Base-by-base conservation (phyloP, 1,140 invertebrate species). In the Amyelois transitella region DNA sequence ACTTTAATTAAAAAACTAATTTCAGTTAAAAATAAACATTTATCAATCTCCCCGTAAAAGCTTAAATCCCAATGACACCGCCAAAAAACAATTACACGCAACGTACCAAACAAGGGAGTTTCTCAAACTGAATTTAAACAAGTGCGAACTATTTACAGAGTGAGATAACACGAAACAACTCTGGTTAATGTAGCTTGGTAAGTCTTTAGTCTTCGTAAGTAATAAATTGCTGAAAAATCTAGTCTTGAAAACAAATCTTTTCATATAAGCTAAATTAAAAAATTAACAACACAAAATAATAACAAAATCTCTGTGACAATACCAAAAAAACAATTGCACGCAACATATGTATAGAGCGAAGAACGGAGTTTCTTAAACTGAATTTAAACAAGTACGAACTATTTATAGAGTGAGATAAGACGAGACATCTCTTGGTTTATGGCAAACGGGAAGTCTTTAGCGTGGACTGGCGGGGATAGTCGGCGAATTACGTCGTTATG, bases 351-450 rank as follows among this genome's bases (percentile, higher is more conserved):
- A 14, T n/a, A n/a, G n/a, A n/a, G 32, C 32, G 32, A 14, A 38
- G n/a, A 14, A 12, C 32, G 17, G 17, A 38, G 32, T 38, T 38
- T 38, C 32, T 38, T 6, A 38, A 38, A 38, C 32, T 38, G 32
- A 38, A 38, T 38, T 38, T 38, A 38, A 38, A 38, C 32, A 38
- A 12, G n/a, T 21, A 18, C 20, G 21, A 66, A 64, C 56, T 66
- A 66, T 69, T 69, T 70, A 70, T 59, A 64, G 60, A 43, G 59
- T 52, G 43, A 72, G 64, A 68, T 70, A 70, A 67, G 67, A 44
- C 25, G 48, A 51, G 64, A 63, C 70, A 51, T 62, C 67, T 66
- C 62, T 67, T 70, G 70, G n/a, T 73, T 72, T 73, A 73, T 67
- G 53, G 54, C 56, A 48, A 43, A 32, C 28, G 51, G 70, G 70